Evolutionary conservation across 2,888 invertebrate genomes (phyloP).

Genomic region (Entomobrya multifasciata): DNA sequence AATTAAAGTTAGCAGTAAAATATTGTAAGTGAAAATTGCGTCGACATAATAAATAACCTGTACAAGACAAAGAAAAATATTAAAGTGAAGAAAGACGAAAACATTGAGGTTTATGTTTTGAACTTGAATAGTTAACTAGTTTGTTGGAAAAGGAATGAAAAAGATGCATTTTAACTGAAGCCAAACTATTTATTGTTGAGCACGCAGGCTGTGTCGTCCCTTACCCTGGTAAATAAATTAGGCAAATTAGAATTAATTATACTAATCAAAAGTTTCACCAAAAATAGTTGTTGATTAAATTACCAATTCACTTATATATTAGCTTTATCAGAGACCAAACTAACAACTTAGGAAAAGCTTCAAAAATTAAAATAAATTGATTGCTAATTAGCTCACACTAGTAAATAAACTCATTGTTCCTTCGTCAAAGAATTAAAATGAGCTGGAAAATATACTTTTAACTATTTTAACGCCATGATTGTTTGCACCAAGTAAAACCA

Average conservation of each 20-base stretch:
- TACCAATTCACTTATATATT: not conserved
- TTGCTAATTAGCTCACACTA: not conserved
- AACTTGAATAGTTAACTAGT: slow-evolving; percentile 16
- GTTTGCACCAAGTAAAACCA: not conserved
- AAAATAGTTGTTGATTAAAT: no score
- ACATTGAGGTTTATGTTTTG: slow-evolving; percentile 4
- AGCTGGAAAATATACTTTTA: not conserved
- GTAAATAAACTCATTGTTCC: not conserved
- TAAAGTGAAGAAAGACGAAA: slow-evolving; percentile 2
- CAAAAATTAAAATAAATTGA: not conserved
- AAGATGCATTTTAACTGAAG: slow-evolving; percentile 1
- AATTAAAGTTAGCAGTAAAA: slow-evolving; percentile 3
- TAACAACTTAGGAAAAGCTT: not conserved
- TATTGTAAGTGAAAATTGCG: not conserved
- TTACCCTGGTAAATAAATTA: no score
- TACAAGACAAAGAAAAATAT: slow-evolving; percentile 14
- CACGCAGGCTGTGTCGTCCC: slow-evolving; percentile 14
- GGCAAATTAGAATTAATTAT: no score
- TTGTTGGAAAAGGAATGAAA: not conserved
- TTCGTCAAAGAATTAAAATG: slow-evolving; percentile 1
- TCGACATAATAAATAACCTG: not conserved
- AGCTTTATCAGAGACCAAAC: slow-evolving; percentile 36
- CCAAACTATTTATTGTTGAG: not conserved
- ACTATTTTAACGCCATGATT: not conserved
- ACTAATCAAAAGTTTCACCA: no score